Base-by-base conservation (phyloP, 2,113 vertebrate genomes). In the Dicrurus megarhynchus region DNA sequence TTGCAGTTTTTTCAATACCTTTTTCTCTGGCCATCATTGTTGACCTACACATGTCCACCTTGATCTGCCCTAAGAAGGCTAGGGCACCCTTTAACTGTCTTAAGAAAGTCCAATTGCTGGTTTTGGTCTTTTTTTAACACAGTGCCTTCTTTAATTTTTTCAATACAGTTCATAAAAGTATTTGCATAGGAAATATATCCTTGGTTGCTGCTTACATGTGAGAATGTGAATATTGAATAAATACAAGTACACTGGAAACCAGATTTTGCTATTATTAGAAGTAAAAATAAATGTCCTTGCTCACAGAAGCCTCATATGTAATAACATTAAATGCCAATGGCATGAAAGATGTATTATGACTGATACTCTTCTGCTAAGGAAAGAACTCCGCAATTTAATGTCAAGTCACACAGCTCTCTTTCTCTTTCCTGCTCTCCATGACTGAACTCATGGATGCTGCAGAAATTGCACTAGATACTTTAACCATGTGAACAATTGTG, bases 381-480 rank as follows among this genome's bases (percentile, higher is more conserved):
- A 95, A 89, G 35, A 89, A n/a, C 55, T 89, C 53, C 82, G 71
- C 39, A 91, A 67, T 69, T 71, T 68, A 79, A 56, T 61, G 59
- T 76, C 81, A 92, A 83, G n/a, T 13, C 35, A 77, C 32, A 78
- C 49, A n/a, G 24, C 49, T 71, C 33, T 60, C 47, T 76, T 35
- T 49, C 17, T 84, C 42, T 80, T 68, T 80, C 44, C 47, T 37
- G 47, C 16, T 87, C 27, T 75, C 64, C 41, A 59, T n/a, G 75
- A 47, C 71, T 83, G 50, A 79, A 86, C 81, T 68, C 55, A 52
- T 52, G 53, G 49, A 55, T 3, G 13, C 67, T 88, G 50, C 75
- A 85, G 75, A 94, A 96, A 94, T 65, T 92, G 75, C 82, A 83
- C 18, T 24, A 73, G 67, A 18, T 92, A 65, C 88, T 97, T 90